phyloP scores from a whole-genome alignment of 2,888 invertebrate genomes.

The Leptogaster cylindrica region DNA sequence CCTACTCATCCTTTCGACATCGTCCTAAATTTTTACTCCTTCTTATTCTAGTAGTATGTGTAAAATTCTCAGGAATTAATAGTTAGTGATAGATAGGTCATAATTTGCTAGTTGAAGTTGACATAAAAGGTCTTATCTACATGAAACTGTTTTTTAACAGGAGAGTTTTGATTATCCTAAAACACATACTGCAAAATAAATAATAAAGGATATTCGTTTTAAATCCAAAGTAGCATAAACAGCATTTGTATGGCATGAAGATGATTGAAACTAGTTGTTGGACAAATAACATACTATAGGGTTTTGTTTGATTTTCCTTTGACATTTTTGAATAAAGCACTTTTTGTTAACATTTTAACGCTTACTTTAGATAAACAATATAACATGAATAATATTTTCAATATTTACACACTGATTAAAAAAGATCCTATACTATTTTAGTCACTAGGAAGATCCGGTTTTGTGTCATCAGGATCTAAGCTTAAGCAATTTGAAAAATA shows the following conservation, averaged over 20 bases:
- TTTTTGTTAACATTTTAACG: conserved; percentile 38
- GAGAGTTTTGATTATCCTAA: conserved; percentile 8
- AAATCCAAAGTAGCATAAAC: conserved; percentile 10
- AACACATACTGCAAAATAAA: conserved; percentile 4
- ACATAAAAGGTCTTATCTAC: no score
- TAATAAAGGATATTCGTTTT: conserved; percentile 3
- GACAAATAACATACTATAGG: conserved; percentile 32
- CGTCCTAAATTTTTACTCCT: neutral
- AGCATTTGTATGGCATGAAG: conserved; percentile 14
- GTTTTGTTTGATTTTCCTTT: conserved; percentile 23
- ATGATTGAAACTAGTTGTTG: conserved; percentile 16
- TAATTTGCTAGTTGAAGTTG: neutral
- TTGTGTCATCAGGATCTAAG: conserved; percentile 79
- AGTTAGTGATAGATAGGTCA: neutral
- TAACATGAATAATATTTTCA: conserved; percentile 2
- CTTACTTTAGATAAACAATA: conserved; percentile 12
- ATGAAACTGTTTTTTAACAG: conserved; percentile 1
- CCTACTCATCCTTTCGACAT: no score
- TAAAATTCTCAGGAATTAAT: conserved; percentile 34
- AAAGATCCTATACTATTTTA: neutral
- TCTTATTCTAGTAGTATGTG: conserved; percentile 26
- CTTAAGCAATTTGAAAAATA: conserved; percentile 89
- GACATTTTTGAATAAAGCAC: conserved; percentile 37
- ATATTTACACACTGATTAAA: neutral
- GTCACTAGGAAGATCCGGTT: conserved; percentile 62